A percentile compares a stretch with the other conserved stretches of the same genome.
These are phyloP conservation scores for Hypsopygia costalis DNA, from an alignment of 2,888 invertebrate species.

Conservation along the genomic window DNA sequence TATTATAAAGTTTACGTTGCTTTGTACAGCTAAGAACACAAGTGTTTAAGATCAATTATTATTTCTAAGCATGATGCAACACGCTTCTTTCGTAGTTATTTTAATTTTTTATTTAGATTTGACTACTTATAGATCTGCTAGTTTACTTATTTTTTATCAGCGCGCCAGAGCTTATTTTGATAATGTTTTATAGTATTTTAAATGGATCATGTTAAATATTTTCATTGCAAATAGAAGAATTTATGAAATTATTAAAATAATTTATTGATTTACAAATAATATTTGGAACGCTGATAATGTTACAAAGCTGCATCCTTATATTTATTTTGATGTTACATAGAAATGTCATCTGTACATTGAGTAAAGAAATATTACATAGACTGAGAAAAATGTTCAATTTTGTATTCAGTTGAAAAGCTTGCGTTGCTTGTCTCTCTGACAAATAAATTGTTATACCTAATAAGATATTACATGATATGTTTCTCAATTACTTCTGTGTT, in stretches of 20 bases:
- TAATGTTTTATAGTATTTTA: conserved; percentile 21
- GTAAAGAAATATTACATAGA: conserved; percentile 1
- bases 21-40: conserved; percentile 48
- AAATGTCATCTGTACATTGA: not conserved
- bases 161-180: conserved; percentile 20
- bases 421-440: conserved; percentile 50
- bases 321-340: conserved; percentile 19
- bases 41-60: conserved; percentile 17
- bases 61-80: conserved; percentile 11
- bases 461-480: conserved; percentile 68
- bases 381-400: not conserved
- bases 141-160: conserved; percentile 46
- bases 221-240: not conserved
- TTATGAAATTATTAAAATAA: conserved; percentile 21
- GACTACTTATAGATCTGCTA: conserved; percentile 66
- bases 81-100: conserved; percentile 28
- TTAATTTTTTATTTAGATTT: conserved; percentile 23
- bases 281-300: conserved; percentile 28
- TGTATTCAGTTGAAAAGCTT: conserved; percentile 21
- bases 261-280: conserved; percentile 16
- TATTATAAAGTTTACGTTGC: conserved; percentile 54
- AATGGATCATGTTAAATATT: not conserved
- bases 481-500: conserved; percentile 51
- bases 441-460: conserved; percentile 55
- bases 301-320: conserved; percentile 33